phyloP scores from a whole-genome alignment of 2,797 vertebrate genomes.

The Echeneis naucrates region DNA sequence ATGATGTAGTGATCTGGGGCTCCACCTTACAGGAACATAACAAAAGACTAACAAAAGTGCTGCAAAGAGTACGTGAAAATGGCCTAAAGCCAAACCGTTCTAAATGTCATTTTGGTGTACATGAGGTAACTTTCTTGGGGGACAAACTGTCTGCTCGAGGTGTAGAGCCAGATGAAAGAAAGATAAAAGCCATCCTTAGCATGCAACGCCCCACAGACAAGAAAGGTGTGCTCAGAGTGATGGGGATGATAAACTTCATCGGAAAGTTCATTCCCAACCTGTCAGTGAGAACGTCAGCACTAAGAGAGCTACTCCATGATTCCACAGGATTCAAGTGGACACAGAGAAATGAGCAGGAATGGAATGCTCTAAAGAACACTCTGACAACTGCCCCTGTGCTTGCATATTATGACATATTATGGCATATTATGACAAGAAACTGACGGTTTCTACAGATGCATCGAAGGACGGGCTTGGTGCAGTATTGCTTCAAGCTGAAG shows the following conservation, averaged over 20 bases:
- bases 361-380: neutral
- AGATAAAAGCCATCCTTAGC: conserved; percentile 24
- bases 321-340: conserved; percentile 10
- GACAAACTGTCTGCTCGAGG: conserved; percentile 29
- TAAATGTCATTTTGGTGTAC: neutral
- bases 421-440: no score
- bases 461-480: conserved; percentile 2
- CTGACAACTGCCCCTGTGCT: neutral
- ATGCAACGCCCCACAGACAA: conserved; percentile 36
- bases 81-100: no score
- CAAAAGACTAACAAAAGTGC: conserved; percentile 23
- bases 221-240: conserved; percentile 19
- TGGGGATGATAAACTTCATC: conserved; percentile 41
- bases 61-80: conserved; percentile 1
- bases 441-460: conserved; percentile 12
- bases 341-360: neutral
- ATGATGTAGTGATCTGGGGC: conserved; percentile 21
- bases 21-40: conserved; percentile 24
- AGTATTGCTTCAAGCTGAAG: neutral
- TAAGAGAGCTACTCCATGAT: conserved; percentile 12
- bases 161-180: conserved; percentile 24
- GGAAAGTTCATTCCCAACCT: conserved; percentile 46
- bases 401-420: neutral
- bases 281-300: conserved; percentile 27
- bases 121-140: conserved; percentile 31